Evolutionary conservation across 2,113 vertebrate species (phyloP), one percentile per base, ranked within the genome.

Genomic region (Alligator mississippiensis): DNA sequence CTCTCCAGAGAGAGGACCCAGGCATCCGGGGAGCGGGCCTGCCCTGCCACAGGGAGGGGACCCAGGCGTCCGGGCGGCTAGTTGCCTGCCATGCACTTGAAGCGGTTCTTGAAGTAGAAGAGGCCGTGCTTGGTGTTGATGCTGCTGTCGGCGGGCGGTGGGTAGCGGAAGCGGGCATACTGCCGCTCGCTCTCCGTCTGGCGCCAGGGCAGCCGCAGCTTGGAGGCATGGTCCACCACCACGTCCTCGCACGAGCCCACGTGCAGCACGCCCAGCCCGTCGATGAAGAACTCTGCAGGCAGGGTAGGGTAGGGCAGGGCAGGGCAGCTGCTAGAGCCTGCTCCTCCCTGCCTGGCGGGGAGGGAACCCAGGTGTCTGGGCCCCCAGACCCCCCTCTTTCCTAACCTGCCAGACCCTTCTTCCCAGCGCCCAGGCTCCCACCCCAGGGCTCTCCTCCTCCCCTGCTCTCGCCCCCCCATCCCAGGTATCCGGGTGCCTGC

Each of bases 211-310:
- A 99, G 95, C 60, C 98, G 97, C 96, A 99, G 94, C 97, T 99
- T 99, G 7, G 99, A 99, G 3, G 99, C 98, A 3, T 99, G 99
- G 77, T 97, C 98, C 93, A 99, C 96, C 0, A 99, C 89, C 28
- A 99, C 92, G 3, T 99, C 98, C 11, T 98, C 98, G 55, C 99
- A 99, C 61, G 99, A 99, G 66, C 98, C 99, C 25, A 99, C 97
- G 25, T 98, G 98, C 62, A 99, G 98, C 68, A 96, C 93, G 54
- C 99, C 98, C 77, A 99, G 97, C 6, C 97, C 98, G 3, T 99
- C 99, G 11, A 99, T 97, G 89, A 99, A 99, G 97, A 99, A 99
- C 95, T 99, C 99, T 99, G 95, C 9, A 4, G 34, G 34, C 34
- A 34, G 84, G 62, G 61, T 30, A 72, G 9, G 34, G 70, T n/a